These are phyloP conservation scores for Agrochola litura DNA, from an alignment of 2,888 invertebrate genomes.

Conservation along the genomic window DNA sequence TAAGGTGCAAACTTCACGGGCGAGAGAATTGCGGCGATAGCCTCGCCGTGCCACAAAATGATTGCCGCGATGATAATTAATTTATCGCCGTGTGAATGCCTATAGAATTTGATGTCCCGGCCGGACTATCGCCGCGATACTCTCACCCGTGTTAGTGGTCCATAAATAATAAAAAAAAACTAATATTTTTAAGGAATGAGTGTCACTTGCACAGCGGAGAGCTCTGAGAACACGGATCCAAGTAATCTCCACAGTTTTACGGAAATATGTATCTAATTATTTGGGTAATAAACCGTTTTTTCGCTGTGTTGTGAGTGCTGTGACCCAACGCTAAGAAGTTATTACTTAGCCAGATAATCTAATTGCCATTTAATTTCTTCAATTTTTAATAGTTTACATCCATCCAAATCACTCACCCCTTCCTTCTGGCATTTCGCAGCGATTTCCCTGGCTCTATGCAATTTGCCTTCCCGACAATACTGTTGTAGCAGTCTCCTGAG, in stretches of 20 bases:
- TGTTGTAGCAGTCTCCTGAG: constrained; percentile 91
- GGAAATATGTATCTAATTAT: background rate
- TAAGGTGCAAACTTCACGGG: background rate
- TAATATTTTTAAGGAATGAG: no score
- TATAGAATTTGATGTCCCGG: no score
- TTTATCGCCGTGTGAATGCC: no score
- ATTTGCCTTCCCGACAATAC: constrained; percentile 90
- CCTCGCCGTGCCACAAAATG: no score
- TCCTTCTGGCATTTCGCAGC: constrained; percentile 88
- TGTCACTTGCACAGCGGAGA: no score
- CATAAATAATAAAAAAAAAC: background rate
- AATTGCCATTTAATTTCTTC: no score
- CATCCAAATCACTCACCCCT: constrained; percentile 76
- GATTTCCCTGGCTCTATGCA: constrained; percentile 89
- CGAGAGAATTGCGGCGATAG: no score
- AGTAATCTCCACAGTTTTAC: background rate
- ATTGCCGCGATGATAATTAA: no score
- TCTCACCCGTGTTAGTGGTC: no score
- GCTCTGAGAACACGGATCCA: background rate
- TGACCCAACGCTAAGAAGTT: background rate
- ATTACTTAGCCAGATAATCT: no score
- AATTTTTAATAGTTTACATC: background rate
- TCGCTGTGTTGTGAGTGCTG: background rate
- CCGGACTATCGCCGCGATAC: no score
- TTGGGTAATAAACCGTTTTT: no score